Evolutionary conservation across 2,113 vertebrate species (phyloP), one percentile per base, ranked within the genome.

Genomic region (Rhabdomys dilectus): DNA sequence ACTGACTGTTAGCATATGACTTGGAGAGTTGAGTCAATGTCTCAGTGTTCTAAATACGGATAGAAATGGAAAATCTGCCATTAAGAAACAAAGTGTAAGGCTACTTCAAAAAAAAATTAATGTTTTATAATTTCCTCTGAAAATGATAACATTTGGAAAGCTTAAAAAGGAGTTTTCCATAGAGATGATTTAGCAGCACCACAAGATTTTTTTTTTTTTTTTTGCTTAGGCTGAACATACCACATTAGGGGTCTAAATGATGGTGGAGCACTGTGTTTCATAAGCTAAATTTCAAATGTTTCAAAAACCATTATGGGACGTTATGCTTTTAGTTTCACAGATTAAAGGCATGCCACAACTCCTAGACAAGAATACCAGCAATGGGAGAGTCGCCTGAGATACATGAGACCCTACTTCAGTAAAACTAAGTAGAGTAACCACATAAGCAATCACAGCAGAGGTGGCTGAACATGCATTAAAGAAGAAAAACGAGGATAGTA

Each of bases 121-220:
- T 88, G 45, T 70, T 77, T 34, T 56, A 58, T 66, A 89, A 93
- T 73, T 72, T 48, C 9, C 34, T 29, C 45, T 91, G 24, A 51
- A 58, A 97, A 86, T 24, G 19, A 77, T 91, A 73, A 81, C 51
- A 16, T 88, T 62, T 87, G 34, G 36, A 45, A 29, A 82, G 17
- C 39, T 95, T 89, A 89, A n/a, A 51, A 51, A 93, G 84, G 34
- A 92, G 16, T 56, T 88, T 58, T 94, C 24, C 75, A 88, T 80
- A 15, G 24, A 96, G 56, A 81, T 91, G 78, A 91, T n/a, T 96
- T 88, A 89, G 45, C n/a, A 84, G 53, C 5, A 62, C 80, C 42
- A 53, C 31, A 42, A 48, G 29, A 92, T 45, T 68, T 68, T 22
- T 7, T 7, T 62, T 62, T 26, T 64, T 64, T 66, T 31, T 12